phyloP scores from a whole-genome alignment of 37 sponge, comb jelly and placozoan genomes.

The Cliona cf. orientalis region DNA sequence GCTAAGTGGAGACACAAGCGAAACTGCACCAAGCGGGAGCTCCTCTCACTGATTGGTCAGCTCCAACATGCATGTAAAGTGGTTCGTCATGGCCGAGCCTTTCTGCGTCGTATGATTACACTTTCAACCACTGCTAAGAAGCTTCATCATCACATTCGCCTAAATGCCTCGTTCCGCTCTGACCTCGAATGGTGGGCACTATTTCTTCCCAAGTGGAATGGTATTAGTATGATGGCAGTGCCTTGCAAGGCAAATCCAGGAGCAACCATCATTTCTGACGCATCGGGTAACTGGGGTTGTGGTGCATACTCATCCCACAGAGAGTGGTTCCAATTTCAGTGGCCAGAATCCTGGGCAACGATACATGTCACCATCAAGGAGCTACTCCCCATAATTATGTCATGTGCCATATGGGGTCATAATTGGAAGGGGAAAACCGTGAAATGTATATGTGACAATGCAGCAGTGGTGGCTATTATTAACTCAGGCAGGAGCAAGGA shows the following conservation, averaged over 20 bases:
- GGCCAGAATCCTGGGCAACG: conserved; percentile 3
- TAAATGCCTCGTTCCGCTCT: conserved; percentile 20
- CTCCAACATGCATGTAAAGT: conserved; percentile 19
- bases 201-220: conserved; percentile 34
- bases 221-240: not conserved
- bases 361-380: too few species aligned
- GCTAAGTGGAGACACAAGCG: conserved; percentile 3
- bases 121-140: not conserved
- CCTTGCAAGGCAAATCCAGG: not conserved
- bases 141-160: conserved; percentile 1
- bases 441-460: too few species aligned
- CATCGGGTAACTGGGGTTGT: conserved; percentile 34
- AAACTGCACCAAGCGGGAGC: conserved; percentile 10
- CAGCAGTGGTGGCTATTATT: too few species aligned
- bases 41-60: conserved; percentile 29
- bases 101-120: conserved; percentile 28
- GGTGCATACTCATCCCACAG: conserved; percentile 1
- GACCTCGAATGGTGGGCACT: conserved; percentile 44
- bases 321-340: conserved; percentile 34
- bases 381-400: too few species aligned
- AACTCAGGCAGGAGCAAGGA: too few species aligned
- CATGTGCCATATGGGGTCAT: too few species aligned
- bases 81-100: conserved; percentile 18
- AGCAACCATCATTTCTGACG: conserved; percentile 3
- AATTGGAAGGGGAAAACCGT: too few species aligned